These are phyloP conservation scores for Clepsis dumicolana DNA, from an alignment of 2,888 invertebrate genomes.

Conservation along the genomic window DNA sequence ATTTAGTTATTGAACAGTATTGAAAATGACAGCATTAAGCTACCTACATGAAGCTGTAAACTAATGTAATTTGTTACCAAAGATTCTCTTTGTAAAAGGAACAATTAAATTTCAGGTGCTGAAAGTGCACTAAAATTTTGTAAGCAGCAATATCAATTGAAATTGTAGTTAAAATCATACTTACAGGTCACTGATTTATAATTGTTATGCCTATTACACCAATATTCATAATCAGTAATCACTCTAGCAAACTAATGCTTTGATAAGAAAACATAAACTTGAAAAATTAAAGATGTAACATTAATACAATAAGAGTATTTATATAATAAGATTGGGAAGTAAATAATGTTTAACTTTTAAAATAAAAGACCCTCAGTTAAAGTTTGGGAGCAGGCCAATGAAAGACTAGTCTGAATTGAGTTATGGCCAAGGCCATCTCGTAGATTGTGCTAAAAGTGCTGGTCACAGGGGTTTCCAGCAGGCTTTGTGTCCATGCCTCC, in stretches of 20 bases:
- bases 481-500: constrained; percentile 74
- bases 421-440: constrained; percentile 89
- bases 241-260: constrained; percentile 6
- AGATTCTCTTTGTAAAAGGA: not conserved
- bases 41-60: not conserved
- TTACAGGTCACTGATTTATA: not conserved
- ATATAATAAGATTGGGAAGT: not conserved
- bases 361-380: constrained; percentile 73
- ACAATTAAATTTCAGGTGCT: not conserved
- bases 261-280: constrained; percentile 19
- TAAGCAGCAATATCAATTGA: not conserved
- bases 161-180: not conserved
- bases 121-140: not conserved
- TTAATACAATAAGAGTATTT: constrained; percentile 7
- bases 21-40: not conserved
- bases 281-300: not conserved
- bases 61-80: not conserved
- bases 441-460: constrained; percentile 92
- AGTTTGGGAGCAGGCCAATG: constrained; percentile 85
- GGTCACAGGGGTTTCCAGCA: constrained; percentile 91
- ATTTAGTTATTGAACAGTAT: not conserved
- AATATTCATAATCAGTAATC: constrained; percentile 4
- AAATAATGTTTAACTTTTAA: not conserved
- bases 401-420: constrained; percentile 96
- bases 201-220: constrained; percentile 4